phyloP scores from a whole-genome alignment of 2,888 invertebrate genomes.

The Trypoxylon attenuatum region DNA sequence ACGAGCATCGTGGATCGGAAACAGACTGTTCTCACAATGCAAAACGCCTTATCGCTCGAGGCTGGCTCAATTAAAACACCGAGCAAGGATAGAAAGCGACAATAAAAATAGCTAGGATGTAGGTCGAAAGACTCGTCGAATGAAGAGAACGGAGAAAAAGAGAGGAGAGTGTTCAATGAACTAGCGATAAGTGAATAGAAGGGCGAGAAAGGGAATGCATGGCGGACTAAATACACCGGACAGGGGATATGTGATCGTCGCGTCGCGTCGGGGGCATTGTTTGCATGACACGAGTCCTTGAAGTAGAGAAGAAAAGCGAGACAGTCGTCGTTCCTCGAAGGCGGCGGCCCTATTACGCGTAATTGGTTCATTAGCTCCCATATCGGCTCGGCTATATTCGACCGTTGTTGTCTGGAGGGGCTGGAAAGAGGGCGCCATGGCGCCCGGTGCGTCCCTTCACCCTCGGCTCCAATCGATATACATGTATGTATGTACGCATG shows the following conservation, averaged over 20 bases:
- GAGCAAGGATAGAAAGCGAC: too few relatives aligned
- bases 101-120: too few relatives aligned
- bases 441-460: constrained; percentile 52
- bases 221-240: neutral
- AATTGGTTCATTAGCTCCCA: constrained; percentile 64
- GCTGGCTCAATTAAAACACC: too few relatives aligned
- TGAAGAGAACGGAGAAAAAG: too few relatives aligned
- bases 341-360: constrained; percentile 57
- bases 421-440: constrained; percentile 48
- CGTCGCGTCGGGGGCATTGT: constrained; percentile 38
- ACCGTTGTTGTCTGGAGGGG: constrained; percentile 57
- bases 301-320: constrained; percentile 45
- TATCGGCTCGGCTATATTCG: constrained; percentile 56
- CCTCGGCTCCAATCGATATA: constrained; percentile 45
- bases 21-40: too few relatives aligned
- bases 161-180: too few relatives aligned
- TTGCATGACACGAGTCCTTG: constrained; percentile 47
- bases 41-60: too few relatives aligned
- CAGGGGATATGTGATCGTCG: constrained; percentile 18
- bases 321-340: constrained; percentile 51
- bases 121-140: too few relatives aligned
- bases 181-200: too few relatives aligned
- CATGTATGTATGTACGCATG: constrained; percentile 21
- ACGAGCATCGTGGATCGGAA: too few relatives aligned
- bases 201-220: neutral